A percentile compares a stretch with the other conserved stretches of the same genome.
phyloP scores from a whole-genome alignment of 2,113 vertebrate species.

The Vimba vimba region DNA sequence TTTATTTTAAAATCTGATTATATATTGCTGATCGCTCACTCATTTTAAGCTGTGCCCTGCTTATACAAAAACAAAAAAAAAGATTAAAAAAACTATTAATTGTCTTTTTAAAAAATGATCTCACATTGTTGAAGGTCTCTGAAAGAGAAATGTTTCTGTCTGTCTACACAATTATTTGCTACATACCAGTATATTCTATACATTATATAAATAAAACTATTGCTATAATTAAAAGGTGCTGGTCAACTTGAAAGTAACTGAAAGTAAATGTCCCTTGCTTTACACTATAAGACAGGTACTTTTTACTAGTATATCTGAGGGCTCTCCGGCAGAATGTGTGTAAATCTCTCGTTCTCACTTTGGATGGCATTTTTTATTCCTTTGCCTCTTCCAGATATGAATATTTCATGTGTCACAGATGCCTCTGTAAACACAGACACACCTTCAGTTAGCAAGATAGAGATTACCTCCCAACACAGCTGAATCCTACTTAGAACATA shows the following conservation, averaged over 20 bases:
- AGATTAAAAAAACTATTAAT: neutral
- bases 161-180: conserved; percentile 20
- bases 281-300: neutral
- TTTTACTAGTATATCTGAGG: neutral
- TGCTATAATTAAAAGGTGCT: conserved; percentile 36
- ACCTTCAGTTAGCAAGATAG: conserved; percentile 62
- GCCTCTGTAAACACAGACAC: conserved; percentile 70
- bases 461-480: conserved; percentile 58
- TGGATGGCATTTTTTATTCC: conserved; percentile 48
- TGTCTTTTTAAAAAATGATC: neutral
- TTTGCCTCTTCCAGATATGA: conserved; percentile 63
- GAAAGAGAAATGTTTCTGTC: neutral
- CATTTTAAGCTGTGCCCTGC: neutral
- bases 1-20: neutral
- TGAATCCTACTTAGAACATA: conserved; percentile 53
- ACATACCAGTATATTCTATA: conserved; percentile 14
- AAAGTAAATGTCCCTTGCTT: neutral
- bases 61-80: neutral
- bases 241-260: neutral
- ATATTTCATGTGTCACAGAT: conserved; percentile 77
- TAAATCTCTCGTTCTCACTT: conserved; percentile 31
- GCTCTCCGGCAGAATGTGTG: neutral
- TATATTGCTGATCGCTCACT: neutral
- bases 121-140: neutral
- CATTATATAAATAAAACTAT: conserved; percentile 19